Evolutionary conservation across 2,888 invertebrate genomes (phyloP).

Genomic region (Melolontha melolontha): DNA sequence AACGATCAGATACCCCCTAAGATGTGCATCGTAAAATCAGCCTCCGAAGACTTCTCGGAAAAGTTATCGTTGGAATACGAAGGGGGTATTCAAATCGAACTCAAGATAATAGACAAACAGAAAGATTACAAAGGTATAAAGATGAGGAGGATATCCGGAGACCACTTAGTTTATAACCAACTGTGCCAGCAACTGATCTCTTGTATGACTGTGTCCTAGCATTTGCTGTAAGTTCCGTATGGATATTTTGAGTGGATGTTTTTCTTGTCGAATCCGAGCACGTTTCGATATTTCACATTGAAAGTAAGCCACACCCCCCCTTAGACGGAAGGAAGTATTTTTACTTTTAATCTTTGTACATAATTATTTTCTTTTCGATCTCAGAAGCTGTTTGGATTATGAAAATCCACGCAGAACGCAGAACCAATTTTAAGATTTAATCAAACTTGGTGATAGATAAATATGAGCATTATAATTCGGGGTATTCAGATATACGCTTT

Average conservation of each 20-base stretch:
- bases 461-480: too few relatives aligned
- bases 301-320: too few relatives aligned
- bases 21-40: constrained; percentile 68
- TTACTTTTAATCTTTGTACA: constrained; percentile 5
- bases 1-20: constrained; percentile 83
- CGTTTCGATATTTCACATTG: constrained; percentile 15
- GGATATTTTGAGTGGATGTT: not conserved
- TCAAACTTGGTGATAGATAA: too few relatives aligned
- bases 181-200: constrained; percentile 89
- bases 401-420: not conserved
- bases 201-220: constrained; percentile 80
- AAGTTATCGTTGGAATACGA: constrained; percentile 64
- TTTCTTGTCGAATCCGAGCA: too few relatives aligned
- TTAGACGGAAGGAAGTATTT: too few relatives aligned
- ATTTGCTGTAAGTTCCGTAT: constrained; percentile 41
- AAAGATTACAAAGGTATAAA: constrained; percentile 84
- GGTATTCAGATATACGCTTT: too few relatives aligned
- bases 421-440: constrained; percentile 1
- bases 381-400: not conserved
- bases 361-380: not conserved
- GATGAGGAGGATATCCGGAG: constrained; percentile 88
- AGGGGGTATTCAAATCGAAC: constrained; percentile 87
- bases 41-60: constrained; percentile 54
- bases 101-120: constrained; percentile 78
- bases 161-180: constrained; percentile 88